These are phyloP conservation scores for Pseudomyrmex pallidus DNA, from an alignment of 1,140 invertebrate species.

Conservation along the genomic window DNA sequence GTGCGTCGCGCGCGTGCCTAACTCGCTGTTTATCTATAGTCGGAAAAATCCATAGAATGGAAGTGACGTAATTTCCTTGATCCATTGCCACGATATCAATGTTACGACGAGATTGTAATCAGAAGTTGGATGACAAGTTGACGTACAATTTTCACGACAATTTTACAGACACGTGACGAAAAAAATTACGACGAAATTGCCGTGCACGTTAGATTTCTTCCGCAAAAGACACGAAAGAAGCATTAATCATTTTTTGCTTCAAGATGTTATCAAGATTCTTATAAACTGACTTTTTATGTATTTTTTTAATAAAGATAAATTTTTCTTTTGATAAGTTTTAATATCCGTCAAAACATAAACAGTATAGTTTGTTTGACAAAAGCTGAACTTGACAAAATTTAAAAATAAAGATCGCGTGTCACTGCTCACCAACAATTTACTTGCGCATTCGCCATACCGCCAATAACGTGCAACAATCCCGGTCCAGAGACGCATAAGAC, in stretches of 20 bases:
- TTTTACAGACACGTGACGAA: not conserved
- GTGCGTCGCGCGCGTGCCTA: not conserved
- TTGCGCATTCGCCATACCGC: slow-evolving; percentile 98
- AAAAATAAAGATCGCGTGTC: not conserved
- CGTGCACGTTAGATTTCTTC: not conserved
- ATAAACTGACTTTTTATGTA: not conserved
- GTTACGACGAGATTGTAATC: slow-evolving; percentile 21
- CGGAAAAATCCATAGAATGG: not conserved
- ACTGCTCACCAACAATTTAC: slow-evolving; percentile 94
- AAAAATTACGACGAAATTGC: slow-evolving; percentile 8
- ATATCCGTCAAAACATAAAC: no score
- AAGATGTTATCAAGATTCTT: not conserved
- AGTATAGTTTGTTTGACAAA: no score
- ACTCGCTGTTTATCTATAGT: not conserved
- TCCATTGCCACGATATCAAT: slow-evolving; percentile 6
- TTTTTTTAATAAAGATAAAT: not conserved
- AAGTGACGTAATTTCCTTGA: slow-evolving; percentile 24
- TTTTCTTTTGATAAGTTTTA: no score
- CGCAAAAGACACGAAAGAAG: slow-evolving; percentile 9
- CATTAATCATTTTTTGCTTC: slow-evolving; percentile 9
- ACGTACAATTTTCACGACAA: slow-evolving; percentile 14
- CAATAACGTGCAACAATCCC: slow-evolving; percentile 95
- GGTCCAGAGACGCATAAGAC: slow-evolving; percentile 97
- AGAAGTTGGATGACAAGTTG: slow-evolving; percentile 14
- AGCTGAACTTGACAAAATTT: not conserved